A percentile compares a stretch with the other conserved stretches of the same genome.
Conservation (phyloP, 1,140 invertebrate species). For the Colletes gigas region DNA sequence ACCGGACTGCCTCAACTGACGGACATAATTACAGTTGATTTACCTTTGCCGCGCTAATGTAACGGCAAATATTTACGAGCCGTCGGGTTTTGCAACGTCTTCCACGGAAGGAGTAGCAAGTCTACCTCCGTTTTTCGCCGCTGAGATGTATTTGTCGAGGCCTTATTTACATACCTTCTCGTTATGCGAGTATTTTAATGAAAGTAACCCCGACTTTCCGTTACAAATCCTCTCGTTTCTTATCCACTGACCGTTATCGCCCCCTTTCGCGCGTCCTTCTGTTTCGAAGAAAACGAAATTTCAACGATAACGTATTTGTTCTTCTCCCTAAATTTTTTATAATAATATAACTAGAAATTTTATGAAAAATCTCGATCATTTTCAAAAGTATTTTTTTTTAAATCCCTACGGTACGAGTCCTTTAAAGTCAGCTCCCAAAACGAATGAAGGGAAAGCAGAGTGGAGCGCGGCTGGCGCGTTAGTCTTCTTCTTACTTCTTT, state of each 20-base stretch:
- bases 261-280: too few relatives aligned
- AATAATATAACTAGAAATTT: too few relatives aligned
- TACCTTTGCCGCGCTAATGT: slow-evolving; percentile 55
- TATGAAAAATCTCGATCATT: too few relatives aligned
- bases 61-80: slow-evolving; percentile 64
- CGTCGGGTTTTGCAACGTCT: slow-evolving; percentile 36
- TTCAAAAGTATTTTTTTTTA: too few relatives aligned
- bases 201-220: slow-evolving; percentile 35
- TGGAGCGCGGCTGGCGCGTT: neutral
- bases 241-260: too few relatives aligned
- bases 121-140: slow-evolving; percentile 14
- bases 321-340: too few relatives aligned
- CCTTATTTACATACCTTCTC: slow-evolving; percentile 37
- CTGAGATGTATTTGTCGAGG: slow-evolving; percentile 42
- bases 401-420: too few relatives aligned
- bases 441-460: neutral
- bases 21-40: slow-evolving; percentile 61
- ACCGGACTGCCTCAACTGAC: slow-evolving; percentile 10
- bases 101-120: slow-evolving; percentile 7
- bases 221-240: neutral
- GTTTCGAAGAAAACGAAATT: too few relatives aligned
- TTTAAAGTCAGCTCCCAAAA: neutral
- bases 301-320: too few relatives aligned
- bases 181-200: slow-evolving; percentile 47
- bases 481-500: neutral